Conservation (phyloP, 2,113 vertebrate genomes). For the Saguinus midas region DNA sequence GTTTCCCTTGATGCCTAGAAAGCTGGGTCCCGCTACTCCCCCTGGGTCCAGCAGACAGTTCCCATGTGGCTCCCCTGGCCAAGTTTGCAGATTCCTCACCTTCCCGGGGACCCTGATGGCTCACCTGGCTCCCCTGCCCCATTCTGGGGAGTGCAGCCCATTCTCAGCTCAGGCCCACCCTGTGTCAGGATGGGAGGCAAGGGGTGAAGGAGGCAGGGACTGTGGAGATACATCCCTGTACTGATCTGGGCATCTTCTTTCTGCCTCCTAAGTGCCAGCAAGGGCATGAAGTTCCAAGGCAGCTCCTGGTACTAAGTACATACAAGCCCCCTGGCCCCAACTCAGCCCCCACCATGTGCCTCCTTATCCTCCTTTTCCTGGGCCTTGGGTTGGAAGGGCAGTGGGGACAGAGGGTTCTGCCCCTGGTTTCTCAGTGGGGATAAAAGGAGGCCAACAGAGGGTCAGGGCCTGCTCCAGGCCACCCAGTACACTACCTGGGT, state of each 20-base stretch:
- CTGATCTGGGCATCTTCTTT: not conserved
- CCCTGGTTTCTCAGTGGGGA: not conserved
- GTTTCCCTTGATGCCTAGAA: not conserved
- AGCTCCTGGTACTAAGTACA: not conserved
- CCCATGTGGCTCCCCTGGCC: not conserved
- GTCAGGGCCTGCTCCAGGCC: not conserved
- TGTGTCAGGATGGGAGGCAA: not conserved
- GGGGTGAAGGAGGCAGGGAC: not conserved
- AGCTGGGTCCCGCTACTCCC: not conserved
- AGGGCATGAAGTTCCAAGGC: not conserved
- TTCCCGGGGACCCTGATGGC: not conserved
- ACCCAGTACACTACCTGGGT: fast-evolving
- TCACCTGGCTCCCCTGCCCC: too few species aligned
- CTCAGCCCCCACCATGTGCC: fast-evolving
- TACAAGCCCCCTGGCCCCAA: fast-evolving
- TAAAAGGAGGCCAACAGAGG: fast-evolving
- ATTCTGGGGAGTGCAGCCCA: not conserved
- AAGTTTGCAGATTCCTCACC: too few species aligned
- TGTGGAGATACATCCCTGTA: too few species aligned
- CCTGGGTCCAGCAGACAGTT: not conserved
- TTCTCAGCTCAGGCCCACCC: too few species aligned
- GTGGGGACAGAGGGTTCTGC: fast-evolving
- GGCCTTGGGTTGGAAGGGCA: not conserved
- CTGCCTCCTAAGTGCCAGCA: not conserved
- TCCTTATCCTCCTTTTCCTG: not conserved